phyloP scores from a whole-genome alignment of 2,888 invertebrate species.

The Sycophila texana region DNA sequence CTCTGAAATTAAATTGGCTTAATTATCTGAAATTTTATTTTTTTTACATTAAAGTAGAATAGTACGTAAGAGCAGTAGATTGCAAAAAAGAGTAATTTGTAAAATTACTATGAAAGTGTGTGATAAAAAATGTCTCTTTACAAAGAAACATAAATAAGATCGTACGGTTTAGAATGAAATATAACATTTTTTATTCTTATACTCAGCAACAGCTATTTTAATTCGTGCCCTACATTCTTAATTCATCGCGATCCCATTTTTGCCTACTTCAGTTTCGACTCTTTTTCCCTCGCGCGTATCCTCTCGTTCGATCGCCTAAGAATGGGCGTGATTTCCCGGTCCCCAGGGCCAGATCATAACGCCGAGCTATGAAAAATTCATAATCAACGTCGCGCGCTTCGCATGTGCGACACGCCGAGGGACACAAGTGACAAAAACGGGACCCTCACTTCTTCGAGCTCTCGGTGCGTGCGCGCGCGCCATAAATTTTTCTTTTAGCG shows the following conservation, averaged over 20 bases:
- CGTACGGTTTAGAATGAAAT: too few species aligned
- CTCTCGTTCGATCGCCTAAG: conserved; percentile 28
- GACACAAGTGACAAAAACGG: conserved; percentile 16
- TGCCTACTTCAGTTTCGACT: neutral
- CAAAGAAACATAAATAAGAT: too few species aligned
- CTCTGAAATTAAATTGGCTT: too few species aligned
- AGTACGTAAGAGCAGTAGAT: too few species aligned
- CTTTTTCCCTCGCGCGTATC: neutral
- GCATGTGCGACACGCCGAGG: conserved; percentile 16
- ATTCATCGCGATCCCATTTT: neutral
- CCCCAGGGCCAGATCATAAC: conserved; percentile 36
- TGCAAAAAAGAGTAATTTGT: too few species aligned
- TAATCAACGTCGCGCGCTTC: conserved; percentile 56
- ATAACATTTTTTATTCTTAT: too few species aligned
- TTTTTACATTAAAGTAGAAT: too few species aligned
- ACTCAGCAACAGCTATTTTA: too few species aligned
- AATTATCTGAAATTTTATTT: too few species aligned
- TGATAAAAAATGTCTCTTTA: too few species aligned
- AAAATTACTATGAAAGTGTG: too few species aligned
- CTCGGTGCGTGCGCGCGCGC: neutral
- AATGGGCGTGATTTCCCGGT: conserved; percentile 55
- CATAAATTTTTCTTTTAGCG: conserved; percentile 52
- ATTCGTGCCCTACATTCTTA: neutral
- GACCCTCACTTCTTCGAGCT: neutral
- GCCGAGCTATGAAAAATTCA: conserved; percentile 54